Percentiles rank a stretch among this genome's conserved stretches.
These are phyloP conservation scores for Plotosus lineatus DNA, from an alignment of 2,113 vertebrate genomes.

Conservation along the genomic window DNA sequence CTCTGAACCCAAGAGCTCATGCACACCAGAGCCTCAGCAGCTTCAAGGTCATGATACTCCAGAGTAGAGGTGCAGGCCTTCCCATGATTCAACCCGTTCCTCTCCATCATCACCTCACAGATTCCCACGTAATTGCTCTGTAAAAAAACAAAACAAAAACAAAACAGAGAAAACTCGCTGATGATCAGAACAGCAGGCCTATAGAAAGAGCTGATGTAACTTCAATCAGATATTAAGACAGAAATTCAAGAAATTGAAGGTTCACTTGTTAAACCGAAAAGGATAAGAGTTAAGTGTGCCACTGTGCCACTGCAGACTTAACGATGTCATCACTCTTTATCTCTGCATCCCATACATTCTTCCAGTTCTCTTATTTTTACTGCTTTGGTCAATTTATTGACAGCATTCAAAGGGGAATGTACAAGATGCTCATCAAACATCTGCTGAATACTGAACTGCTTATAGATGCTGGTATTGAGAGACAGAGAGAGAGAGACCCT, in stretches of 20 bases:
- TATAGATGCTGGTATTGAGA: conserved; percentile 35
- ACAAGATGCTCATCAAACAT: conserved; percentile 36
- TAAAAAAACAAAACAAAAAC: background rate
- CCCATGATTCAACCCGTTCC: conserved; percentile 79
- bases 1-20: conserved; percentile 97
- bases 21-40: conserved; percentile 91
- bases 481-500: conserved; percentile 37
- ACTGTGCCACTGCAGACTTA: background rate
- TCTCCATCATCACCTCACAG: conserved; percentile 75
- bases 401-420: background rate
- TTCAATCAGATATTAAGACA: too few species aligned
- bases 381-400: background rate
- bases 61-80: conserved; percentile 75
- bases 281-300: background rate
- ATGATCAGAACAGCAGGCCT: background rate
- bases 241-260: too few species aligned
- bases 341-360: background rate
- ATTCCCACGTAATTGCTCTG: conserved; percentile 82
- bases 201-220: background rate
- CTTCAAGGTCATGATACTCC: conserved; percentile 91
- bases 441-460: conserved; percentile 51
- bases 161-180: conserved; percentile 5
- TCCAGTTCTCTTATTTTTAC: background rate
- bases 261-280: background rate
- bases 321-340: background rate